Percentiles rank a stretch among this genome's conserved stretches.
These are phyloP conservation scores for Omphaloscelis lunosa DNA, from an alignment of 2,888 invertebrate species.

Conservation along the genomic window DNA sequence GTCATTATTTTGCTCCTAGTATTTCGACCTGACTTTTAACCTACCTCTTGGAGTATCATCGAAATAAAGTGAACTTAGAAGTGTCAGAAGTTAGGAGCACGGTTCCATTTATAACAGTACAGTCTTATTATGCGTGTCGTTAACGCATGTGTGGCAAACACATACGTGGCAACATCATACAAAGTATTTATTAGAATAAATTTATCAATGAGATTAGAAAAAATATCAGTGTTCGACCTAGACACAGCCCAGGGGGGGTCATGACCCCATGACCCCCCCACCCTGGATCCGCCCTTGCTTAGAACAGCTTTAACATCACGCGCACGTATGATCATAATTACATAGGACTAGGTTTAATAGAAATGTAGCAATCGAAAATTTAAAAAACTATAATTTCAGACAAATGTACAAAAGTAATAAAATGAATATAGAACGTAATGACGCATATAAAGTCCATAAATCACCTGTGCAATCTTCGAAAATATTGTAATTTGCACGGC, in stretches of 20 bases:
- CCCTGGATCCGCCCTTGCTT: too few species aligned
- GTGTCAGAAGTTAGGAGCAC: too few species aligned
- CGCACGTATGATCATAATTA: conserved; percentile 44
- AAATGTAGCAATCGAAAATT: conserved; percentile 28
- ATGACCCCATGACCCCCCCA: too few species aligned
- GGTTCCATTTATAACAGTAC: too few species aligned
- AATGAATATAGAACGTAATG: conserved; percentile 7
- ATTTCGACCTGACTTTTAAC: not conserved
- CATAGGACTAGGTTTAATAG: conserved; percentile 2
- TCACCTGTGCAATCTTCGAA: conserved; percentile 23
- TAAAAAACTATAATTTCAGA: conserved; percentile 30
- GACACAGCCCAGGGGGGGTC: too few species aligned
- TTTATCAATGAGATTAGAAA: too few species aligned
- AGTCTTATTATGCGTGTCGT: too few species aligned
- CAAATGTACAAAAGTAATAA: conserved; percentile 21
- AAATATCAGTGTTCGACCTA: too few species aligned
- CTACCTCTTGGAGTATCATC: not conserved
- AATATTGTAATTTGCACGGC: conserved; percentile 22
- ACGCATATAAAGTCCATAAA: conserved; percentile 4
- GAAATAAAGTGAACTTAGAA: not conserved
- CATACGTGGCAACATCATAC: too few species aligned
- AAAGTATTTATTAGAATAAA: too few species aligned
- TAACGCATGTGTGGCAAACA: too few species aligned
- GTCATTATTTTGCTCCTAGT: not conserved
- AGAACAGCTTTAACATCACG: not conserved